Percentiles rank a stretch among this genome's conserved stretches.
These are phyloP conservation scores for human (Homo sapiens) DNA, from an alignment of 2,113 vertebrate species.

Conservation along the genomic window DNA sequence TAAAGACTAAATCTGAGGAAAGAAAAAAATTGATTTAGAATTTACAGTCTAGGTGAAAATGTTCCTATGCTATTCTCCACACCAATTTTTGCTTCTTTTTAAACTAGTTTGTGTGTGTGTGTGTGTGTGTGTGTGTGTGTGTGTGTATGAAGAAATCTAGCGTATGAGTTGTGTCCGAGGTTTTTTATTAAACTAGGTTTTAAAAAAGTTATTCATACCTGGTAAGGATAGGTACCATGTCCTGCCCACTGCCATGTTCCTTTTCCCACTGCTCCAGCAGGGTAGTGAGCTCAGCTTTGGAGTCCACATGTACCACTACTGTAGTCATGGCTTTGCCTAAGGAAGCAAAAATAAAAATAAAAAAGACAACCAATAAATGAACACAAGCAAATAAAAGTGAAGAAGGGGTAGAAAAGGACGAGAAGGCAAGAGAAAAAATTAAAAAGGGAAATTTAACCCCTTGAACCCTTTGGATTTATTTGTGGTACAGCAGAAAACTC, in stretches of 20 bases:
- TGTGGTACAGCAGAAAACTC: not conserved
- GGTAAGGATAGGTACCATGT: conserved; percentile 95
- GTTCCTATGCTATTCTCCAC: not conserved
- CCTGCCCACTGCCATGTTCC: conserved; percentile 94
- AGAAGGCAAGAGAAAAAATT: not conserved
- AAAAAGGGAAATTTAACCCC: not conserved
- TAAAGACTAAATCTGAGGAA: not conserved
- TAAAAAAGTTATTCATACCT: conserved; percentile 86
- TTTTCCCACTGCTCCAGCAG: conserved; percentile 98
- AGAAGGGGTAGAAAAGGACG: not conserved
- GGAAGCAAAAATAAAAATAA: not conserved
- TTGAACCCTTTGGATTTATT: not conserved
- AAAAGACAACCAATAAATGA: not conserved
- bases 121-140: not conserved
- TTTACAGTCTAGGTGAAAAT: not conserved
- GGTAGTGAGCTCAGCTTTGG: conserved; percentile 97
- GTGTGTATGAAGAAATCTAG: not conserved
- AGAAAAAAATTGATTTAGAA: not conserved
- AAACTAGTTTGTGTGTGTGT: not conserved
- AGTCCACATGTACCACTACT: conserved; percentile 91
- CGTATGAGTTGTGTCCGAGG: not conserved
- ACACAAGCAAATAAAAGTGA: not conserved
- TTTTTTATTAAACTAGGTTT: not conserved
- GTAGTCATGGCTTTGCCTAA: conserved; percentile 92
- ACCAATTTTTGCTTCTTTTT: not conserved